Percentiles rank a stretch among this genome's conserved stretches.
Conservation (phyloP, 2,113 vertebrate species). For the Diadophis punctatus region DNA sequence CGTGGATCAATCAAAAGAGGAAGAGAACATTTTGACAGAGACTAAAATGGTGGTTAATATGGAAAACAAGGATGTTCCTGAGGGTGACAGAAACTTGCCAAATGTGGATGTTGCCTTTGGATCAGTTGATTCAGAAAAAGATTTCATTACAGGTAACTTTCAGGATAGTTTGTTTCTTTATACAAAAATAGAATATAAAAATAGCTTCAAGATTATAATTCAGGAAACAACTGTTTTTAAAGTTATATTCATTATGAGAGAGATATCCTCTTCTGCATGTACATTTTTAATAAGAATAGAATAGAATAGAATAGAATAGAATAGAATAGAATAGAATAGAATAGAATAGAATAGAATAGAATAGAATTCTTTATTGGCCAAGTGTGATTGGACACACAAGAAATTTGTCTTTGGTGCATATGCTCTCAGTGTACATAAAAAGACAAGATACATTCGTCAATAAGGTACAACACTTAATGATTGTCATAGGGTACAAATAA, state of each 20-base stretch:
- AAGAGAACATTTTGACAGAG: conserved; percentile 13
- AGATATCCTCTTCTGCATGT: background rate
- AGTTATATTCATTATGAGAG: background rate
- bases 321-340: too few relatives aligned
- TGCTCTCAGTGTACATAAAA: too few relatives aligned
- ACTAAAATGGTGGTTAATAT: background rate
- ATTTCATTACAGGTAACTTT: conserved; percentile 59
- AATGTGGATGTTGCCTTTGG: conserved; percentile 15
- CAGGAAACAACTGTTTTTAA: background rate
- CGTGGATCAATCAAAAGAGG: background rate
- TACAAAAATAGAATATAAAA: background rate
- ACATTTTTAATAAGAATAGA: too few relatives aligned
- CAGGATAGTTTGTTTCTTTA: conserved; percentile 1
- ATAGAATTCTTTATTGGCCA: too few relatives aligned
- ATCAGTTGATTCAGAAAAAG: conserved; percentile 21
- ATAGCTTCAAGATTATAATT: background rate
- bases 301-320: too few relatives aligned
- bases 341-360: too few relatives aligned
- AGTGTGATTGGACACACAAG: too few relatives aligned
- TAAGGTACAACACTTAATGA: too few relatives aligned
- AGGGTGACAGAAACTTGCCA: background rate
- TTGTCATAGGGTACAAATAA: too few relatives aligned
- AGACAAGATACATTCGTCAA: too few relatives aligned
- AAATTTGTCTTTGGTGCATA: too few relatives aligned
- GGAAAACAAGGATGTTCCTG: background rate